phyloP scores from a whole-genome alignment of 2,797 vertebrate genomes.

The Urocyon cinereoargenteus region DNA sequence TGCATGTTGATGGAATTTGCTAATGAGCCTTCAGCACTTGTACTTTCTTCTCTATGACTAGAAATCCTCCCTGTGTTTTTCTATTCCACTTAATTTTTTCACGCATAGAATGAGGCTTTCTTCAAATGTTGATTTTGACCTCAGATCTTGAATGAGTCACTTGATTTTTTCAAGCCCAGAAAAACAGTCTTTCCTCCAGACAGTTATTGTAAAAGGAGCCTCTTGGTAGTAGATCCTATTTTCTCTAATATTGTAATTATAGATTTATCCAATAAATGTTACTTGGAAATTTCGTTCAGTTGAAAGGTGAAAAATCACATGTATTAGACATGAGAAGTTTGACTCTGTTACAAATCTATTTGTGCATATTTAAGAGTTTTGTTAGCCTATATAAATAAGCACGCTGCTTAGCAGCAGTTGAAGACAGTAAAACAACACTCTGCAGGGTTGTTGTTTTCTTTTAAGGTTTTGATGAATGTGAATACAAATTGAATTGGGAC shows the following conservation, averaged over 20 bases:
- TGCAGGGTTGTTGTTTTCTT: neutral
- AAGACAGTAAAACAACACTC: slow-evolving; percentile 46
- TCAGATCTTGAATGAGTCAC: slow-evolving; percentile 62
- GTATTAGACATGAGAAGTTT: neutral
- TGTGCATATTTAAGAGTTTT: slow-evolving; percentile 56
- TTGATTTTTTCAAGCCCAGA: slow-evolving; percentile 65
- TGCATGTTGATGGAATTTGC: slow-evolving; percentile 21
- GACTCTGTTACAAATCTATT: neutral
- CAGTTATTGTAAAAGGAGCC: slow-evolving; percentile 28
- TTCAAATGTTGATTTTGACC: slow-evolving; percentile 63
- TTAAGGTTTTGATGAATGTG: slow-evolving; percentile 16
- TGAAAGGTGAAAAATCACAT: slow-evolving; percentile 61
- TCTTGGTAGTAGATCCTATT: slow-evolving; percentile 58
- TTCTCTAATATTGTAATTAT: slow-evolving; percentile 60
- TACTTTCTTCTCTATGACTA: neutral
- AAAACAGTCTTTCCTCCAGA: slow-evolving; percentile 19
- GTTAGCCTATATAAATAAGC: slow-evolving; percentile 8
- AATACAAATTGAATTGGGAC: slow-evolving; percentile 43
- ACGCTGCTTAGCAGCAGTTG: slow-evolving; percentile 14
- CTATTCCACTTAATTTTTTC: slow-evolving; percentile 49
- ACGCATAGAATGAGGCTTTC: slow-evolving; percentile 25
- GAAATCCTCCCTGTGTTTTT: slow-evolving; percentile 44
- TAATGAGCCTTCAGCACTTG: slow-evolving; percentile 55
- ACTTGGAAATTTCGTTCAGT: slow-evolving; percentile 59
- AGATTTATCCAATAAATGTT: slow-evolving; percentile 59